Evolutionary conservation across 2,113 vertebrate species (phyloP).

Genomic region (Eidolon helvum): DNA sequence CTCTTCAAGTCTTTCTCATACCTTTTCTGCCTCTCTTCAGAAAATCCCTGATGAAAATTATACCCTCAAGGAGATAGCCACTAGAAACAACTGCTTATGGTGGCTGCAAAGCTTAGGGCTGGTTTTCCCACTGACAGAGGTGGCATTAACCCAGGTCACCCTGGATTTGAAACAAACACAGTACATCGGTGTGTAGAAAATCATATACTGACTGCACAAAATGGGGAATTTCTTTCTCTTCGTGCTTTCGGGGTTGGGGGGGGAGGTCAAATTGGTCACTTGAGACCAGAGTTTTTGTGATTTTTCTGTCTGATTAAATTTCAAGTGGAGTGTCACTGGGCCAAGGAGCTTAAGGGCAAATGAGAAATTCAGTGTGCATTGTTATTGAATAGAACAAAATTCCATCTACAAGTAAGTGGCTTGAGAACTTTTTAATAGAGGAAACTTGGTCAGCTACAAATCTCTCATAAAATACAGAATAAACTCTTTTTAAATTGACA

Average conservation of each 20-base stretch:
- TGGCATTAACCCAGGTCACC: constrained; percentile 7
- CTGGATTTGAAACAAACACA: constrained; percentile 38
- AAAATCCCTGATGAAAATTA: constrained; percentile 2
- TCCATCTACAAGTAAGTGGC: neutral
- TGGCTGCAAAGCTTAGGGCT: neutral
- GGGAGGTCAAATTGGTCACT: constrained; percentile 41
- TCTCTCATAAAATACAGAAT: neutral
- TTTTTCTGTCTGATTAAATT: constrained; percentile 73
- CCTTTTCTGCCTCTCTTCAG: neutral
- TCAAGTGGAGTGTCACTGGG: constrained; percentile 54
- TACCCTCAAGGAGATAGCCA: neutral
- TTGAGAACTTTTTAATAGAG: constrained; percentile 4
- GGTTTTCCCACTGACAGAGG: neutral
- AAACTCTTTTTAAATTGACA: neutral
- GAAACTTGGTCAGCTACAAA: constrained; percentile 17
- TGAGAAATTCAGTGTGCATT: constrained; percentile 57
- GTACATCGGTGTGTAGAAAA: neutral
- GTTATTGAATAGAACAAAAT: constrained; percentile 57
- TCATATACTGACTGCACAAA: neutral
- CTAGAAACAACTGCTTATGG: neutral
- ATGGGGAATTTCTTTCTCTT: constrained; percentile 51
- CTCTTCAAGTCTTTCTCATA: neutral
- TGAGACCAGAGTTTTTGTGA: constrained; percentile 56
- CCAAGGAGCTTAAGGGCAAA: constrained; percentile 64
- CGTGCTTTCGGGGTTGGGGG: neutral